Base-by-base conservation (phyloP, 2,888 invertebrate genomes). In the Philhelius pedissequus region DNA sequence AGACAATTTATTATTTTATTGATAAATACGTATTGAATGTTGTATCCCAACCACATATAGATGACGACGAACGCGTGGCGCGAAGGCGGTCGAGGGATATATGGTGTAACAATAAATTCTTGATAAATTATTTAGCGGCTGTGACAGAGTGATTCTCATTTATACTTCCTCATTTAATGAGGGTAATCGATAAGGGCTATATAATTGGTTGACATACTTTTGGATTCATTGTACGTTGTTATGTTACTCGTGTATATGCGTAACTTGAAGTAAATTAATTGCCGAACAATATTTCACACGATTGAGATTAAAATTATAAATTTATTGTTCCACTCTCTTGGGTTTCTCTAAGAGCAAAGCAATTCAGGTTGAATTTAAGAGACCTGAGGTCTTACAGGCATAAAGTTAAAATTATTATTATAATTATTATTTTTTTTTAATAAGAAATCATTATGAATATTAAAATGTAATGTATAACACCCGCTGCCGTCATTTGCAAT, bases 161-260 rank as follows among this genome's bases (percentile, higher is more conserved):
- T 64, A 25, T 75, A 68, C 75, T 75, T 69, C 75, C 80, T 38
- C 64, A 64, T 80, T 56, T 64, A 70, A 69, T 52, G 68, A 54
- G 54, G 68, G 79, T 80, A 74, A 74, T 80, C 79, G 68, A 80
- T 80, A 74, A 48, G 62, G 45, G 48, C 30, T 43, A 15, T 22
- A 56, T 60, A 52, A 60, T 74, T 32, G 64, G 35, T 69, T 68
- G 60, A 52, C 60, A 52, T 38, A 74, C 73, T 74, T 62, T n/a
- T 18, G 68, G 43, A 73, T 73, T 73, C 73, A 73, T 73, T 60
- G 78, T 50, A n/a, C 73, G 58, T 32, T 22, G 18, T 27, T 9
- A 40, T 22, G 18, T 27, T 9, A 40, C 25, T 66, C 52, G 58
- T 20, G 13, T 48, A 45, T 27, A 11, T 27, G 50, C 54, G 25